Evolutionary conservation across 2,113 vertebrate species (phyloP), one percentile per base, ranked within the genome.

Genomic region (Phrynosoma blainvillii): DNA sequence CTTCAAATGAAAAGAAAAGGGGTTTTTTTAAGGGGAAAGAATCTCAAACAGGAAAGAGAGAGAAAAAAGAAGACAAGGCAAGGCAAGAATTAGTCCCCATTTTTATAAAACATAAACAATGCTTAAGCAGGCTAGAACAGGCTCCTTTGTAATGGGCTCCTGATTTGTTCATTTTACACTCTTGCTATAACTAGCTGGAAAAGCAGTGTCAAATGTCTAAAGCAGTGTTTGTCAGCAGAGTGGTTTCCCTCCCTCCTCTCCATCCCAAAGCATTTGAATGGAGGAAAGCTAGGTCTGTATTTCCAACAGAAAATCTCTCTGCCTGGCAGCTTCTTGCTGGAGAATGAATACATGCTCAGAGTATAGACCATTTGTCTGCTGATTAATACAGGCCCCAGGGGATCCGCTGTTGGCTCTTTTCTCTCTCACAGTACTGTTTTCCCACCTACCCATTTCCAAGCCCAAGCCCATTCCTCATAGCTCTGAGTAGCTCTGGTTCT

Each of bases 141-240:
- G 91, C 36, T 91, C 87, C 92, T 96, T 96, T 96, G 92, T 95
- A 92, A 85, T 92, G 93, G 92, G 93, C 94, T 95, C 92, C 87
- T 96, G 95, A 96, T 96, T 96, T 96, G 94, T 97, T 96, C 95
- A 88, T 95, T 96, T 96, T 96, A 93, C 93, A 92, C 90, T 94
- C 86, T 88, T 93, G 93, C 93, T 95, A 90, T 95, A 95, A 95
- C 94, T 95, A 95, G 94, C 97, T 96, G 92, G 96, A 96, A 96
- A 95, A 94, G 89, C 87, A 92, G 91, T 96, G 95, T 96, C 95
- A 96, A 96, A 97, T 93, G 95, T 93, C 95, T 94, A 96, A 94
- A 96, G 96, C 93, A 89, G 89, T 96, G 95, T 97, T 97, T 96
- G 94, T 97, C 96, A 96, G 95, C 94, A 96, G 92, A 91, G 94